These are phyloP conservation scores for Tokudaia tokunoshimensis DNA, from an alignment of 2,797 vertebrate genomes.

Conservation along the genomic window DNA sequence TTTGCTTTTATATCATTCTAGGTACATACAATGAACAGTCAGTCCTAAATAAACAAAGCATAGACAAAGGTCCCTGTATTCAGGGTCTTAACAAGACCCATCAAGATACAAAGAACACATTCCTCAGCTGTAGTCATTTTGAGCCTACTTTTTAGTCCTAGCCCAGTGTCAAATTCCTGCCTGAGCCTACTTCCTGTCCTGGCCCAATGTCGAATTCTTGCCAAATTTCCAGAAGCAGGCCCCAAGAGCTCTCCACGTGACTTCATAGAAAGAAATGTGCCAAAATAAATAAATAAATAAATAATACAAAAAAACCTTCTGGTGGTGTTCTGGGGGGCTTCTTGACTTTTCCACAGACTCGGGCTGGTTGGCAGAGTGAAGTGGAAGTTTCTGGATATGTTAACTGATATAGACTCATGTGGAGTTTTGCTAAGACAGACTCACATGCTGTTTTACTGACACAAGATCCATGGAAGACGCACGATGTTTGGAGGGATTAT, in stretches of 20 bases:
- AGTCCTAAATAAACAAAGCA: neutral
- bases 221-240: neutral
- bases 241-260: neutral
- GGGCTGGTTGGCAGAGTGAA: neutral
- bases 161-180: neutral
- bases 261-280: neutral
- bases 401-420: neutral
- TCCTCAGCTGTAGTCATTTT: neutral
- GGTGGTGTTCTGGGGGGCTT: neutral
- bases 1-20: neutral
- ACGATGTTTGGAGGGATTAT: neutral
- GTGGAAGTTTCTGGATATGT: neutral
- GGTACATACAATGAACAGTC: neutral
- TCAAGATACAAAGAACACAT: neutral
- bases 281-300: too few species aligned
- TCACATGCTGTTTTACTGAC: neutral
- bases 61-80: neutral
- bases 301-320: neutral
- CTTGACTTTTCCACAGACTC: neutral
- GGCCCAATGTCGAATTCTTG: neutral
- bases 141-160: neutral
- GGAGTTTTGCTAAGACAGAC: neutral
- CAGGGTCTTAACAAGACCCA: neutral
- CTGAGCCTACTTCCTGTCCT: neutral
- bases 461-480: neutral